Percentiles rank a stretch among this genome's conserved stretches.
Conservation (phyloP, 1,140 invertebrate genomes). For the Ceratosolen solmsi region DNA sequence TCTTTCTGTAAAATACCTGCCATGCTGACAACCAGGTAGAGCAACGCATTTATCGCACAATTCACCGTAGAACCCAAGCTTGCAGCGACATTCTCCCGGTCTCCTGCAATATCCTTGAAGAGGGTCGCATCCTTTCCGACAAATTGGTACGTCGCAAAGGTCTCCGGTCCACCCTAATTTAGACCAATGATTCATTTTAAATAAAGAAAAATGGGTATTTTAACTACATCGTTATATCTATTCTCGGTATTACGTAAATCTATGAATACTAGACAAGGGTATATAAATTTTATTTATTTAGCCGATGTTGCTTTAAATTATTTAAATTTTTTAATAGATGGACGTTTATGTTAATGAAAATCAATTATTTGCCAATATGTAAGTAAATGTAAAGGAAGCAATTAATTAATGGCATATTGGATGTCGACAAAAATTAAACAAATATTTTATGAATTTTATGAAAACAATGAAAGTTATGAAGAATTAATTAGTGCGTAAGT, state of each 20-base stretch:
- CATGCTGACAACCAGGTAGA: constrained; percentile 88
- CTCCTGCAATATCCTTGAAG: constrained; percentile 94
- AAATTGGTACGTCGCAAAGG: constrained; percentile 93
- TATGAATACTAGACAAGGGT: not conserved
- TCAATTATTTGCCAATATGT: too few relatives aligned
- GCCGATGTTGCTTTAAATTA: too few relatives aligned
- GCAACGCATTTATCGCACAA: constrained; percentile 88
- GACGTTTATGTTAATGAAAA: too few relatives aligned
- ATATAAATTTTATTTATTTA: too few relatives aligned
- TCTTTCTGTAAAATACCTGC: constrained; percentile 70
- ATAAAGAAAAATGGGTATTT: constrained; percentile 52
- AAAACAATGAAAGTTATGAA: too few relatives aligned
- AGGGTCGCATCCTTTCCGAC: constrained; percentile 90
- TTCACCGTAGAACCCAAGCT: constrained; percentile 88
- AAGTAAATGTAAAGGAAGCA: too few relatives aligned
- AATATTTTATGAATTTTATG: too few relatives aligned
- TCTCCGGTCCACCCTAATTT: constrained; percentile 88
- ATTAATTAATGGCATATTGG: too few relatives aligned
- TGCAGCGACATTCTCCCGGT: constrained; percentile 88
- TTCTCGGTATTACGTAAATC: constrained; percentile 3
- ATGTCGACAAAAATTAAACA: too few relatives aligned
- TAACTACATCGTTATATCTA: not conserved
- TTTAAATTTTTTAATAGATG: too few relatives aligned
- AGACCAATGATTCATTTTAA: constrained; percentile 53
- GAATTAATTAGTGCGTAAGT: too few relatives aligned